Base-by-base conservation (phyloP, 1,140 invertebrate species). In the Sycophila sp. region DNA sequence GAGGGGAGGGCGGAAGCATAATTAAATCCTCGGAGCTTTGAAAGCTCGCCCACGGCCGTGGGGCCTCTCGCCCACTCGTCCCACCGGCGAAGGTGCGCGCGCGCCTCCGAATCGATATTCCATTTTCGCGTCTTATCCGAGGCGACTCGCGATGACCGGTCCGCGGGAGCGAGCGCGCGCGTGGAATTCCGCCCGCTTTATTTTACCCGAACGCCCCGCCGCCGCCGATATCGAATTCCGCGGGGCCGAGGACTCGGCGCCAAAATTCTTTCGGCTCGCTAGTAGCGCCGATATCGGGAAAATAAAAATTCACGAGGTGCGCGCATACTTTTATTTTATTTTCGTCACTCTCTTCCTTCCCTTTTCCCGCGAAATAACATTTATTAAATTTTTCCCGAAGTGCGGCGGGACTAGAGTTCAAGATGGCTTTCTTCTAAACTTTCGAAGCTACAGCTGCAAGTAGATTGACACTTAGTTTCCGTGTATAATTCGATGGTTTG, bases 211-310 rank as follows among this genome's bases (percentile, higher is more conserved):
- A 59, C 17, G 22, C 45, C 40, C 30, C 24, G n/a, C 15, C 40
- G 26, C 38, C 24, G 30, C 22, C 30, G 47, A 66, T 51, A 66
- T 66, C 47, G 34, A 40, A 60, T 60, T 60, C 58, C 40, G 38
- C 22, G 19, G 7, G 24, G 22, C 60, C 40, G 60, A 4, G 24
- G 15, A 28, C 22, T 28, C 60, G 26, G 32, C 10, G 32, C 62
- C 17, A 64, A 53, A 51, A 64, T 64, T 64, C 62, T 47, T 51
- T 36, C 19, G 30, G 8, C 60, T 63, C n/a, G n/a, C n/a, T n/a
- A n/a, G 13, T 30, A 30, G 15, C 17, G 13, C 5, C 13, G 0
- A 53, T 28, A 28, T 55, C 19, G 51, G 24, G 11, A 4, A 17
- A 32, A 55, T 55, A 58, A 58, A 58, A 58, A 58, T 38, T 58